Base-by-base conservation (phyloP, 2,888 invertebrate species). In the Azorinus chamasolen region DNA sequence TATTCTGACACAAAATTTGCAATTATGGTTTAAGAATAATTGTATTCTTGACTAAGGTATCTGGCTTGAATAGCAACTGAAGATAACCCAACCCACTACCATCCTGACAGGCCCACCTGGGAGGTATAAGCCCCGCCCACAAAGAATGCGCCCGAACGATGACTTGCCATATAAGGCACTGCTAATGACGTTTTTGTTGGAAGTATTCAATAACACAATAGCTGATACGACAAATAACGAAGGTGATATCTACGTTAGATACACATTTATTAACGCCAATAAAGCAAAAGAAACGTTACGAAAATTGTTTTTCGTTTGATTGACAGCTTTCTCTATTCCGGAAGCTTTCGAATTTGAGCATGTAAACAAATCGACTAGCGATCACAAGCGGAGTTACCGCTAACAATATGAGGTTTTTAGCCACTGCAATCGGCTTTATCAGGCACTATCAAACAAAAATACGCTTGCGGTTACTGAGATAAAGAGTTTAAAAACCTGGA, bases 341-440 rank as follows among this genome's bases (percentile, higher is more conserved):
- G 32, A 32, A 32, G 32, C 32, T 10, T 32, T 6, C 32, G 5
- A 32, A 32, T 32, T 32, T 32, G 10, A 32, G 5, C 32, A 73
- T 79, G 79, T 79, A 79, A 79, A 79, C 79, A 79, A 79, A 71
- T 59, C 55, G 61, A 57, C 45, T 59, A 22, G 51, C 22, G 27
- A 41, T 41, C 45, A 58, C 45, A 22, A 51, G 50, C 25, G 58
- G 48, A 79, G 79, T 79, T 63, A 39, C 61, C 18, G 51, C 54
- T 50, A 18, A 32, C 39, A 63, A 53, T 66, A 55, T 16, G 48
- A 24, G 27, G 51, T 41, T 72, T 81, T 58, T 18, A 81, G 75
- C 81, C 69, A 25, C 46, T 27, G 68, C 69, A 78, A 81, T 81
- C 81, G 41, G 57, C 37, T 4, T 8, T 16, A 22, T 22, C 14